Evolutionary conservation across 1,140 invertebrate species (phyloP), one percentile per base, ranked within the genome.

Genomic region (Asbolus verrucosus): DNA sequence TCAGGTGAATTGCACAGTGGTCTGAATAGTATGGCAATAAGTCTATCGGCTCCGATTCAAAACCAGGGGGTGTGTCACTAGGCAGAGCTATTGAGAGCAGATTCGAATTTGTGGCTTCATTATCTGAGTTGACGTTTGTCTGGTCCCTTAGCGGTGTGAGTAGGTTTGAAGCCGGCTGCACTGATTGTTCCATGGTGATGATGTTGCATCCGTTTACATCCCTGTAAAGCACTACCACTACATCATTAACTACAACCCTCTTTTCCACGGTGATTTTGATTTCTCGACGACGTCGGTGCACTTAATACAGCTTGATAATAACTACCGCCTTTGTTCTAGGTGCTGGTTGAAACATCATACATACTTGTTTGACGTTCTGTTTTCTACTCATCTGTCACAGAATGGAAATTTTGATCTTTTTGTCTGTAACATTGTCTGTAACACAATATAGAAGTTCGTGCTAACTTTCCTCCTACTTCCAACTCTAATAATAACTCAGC

Each of bases 71-170:
- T 39, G 39, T 63, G 61, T 63, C 39, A 38, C 33, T 63, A 39
- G 39, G 36, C 61, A 63, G 33, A 63, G 33, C 61, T 63, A 63
- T 39, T 63, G 61, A 27, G 61, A 63, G 39, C 33, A 63, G 31
- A 63, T 41, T 63, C 14, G 33, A 63, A 63, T 63, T 63, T 63
- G 60, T 62, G 61, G 61, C 14, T 19, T 63, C 60, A 39, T 63
- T 63, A 63, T 63, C 61, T 41, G 33, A 63, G 61, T 38, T 63
- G 61, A 63, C 30, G 30, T 62, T 62, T 39, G 31, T 63, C 61
- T 38, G 33, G 61, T 63, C 61, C 61, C 61, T 31, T 14, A 36
- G 21, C 11, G 46, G n/a, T 54, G n/a, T n/a, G 46, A 54, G 46
- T 54, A 19, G 46, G 27, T 54, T 54, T 24, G 46, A 27, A 27